Evolutionary conservation across 2,113 vertebrate species (phyloP).

Genomic region (Ivindomyrus marchei): DNA sequence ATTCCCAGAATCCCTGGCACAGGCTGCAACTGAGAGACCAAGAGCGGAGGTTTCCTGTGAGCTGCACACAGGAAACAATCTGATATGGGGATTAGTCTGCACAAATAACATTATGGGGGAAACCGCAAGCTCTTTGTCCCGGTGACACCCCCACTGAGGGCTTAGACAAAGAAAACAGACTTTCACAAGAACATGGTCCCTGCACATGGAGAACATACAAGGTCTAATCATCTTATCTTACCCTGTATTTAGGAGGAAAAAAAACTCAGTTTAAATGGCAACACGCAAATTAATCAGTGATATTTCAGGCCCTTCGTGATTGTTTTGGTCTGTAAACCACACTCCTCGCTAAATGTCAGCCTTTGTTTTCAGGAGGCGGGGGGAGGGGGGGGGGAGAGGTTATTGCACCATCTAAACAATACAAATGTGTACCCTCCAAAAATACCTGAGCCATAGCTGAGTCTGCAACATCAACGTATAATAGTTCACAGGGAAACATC

Average conservation of each 20-base stretch:
- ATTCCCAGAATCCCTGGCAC: constrained; percentile 50
- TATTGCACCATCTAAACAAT: neutral
- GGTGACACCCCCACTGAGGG: neutral
- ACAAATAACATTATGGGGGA: constrained; percentile 34
- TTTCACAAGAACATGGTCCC: neutral
- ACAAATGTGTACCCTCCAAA: neutral
- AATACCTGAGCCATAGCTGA: neutral
- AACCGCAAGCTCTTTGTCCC: constrained; percentile 30
- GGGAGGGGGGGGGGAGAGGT: neutral
- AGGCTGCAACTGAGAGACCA: constrained; percentile 44
- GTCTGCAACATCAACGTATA: neutral
- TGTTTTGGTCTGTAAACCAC: neutral
- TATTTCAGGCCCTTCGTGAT: neutral
- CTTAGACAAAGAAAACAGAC: constrained; percentile 9
- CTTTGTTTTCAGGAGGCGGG: neutral
- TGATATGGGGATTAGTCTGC: constrained; percentile 58
- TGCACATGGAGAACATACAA: neutral
- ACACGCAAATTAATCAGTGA: neutral
- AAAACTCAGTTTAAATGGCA: neutral
- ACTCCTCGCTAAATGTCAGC: neutral
- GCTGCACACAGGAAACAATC: constrained; percentile 56
- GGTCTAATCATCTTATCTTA: neutral
- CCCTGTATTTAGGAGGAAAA: neutral
- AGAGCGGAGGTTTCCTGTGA: constrained; percentile 51
- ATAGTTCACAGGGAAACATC: neutral